Evolutionary conservation across 2,113 vertebrate species (phyloP).

Genomic region (Amphiprion ocellaris): DNA sequence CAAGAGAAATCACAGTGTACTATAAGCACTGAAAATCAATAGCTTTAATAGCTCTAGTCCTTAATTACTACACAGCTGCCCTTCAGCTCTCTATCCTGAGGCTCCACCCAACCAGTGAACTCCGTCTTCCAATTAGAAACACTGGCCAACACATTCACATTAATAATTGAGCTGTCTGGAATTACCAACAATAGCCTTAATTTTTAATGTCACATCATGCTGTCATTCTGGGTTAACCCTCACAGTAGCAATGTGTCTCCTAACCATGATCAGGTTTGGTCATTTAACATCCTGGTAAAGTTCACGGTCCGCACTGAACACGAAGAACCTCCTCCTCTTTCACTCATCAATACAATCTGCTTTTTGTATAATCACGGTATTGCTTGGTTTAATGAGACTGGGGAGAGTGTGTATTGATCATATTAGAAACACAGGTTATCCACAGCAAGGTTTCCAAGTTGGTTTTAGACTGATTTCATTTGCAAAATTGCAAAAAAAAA

Average conservation of each 20-base stretch:
- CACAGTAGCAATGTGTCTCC: background rate
- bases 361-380: slow-evolving; percentile 16
- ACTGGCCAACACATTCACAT: background rate
- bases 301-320: background rate
- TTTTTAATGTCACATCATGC: slow-evolving; percentile 10
- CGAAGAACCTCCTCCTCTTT: background rate
- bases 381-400: slow-evolving; percentile 12
- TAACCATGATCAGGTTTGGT: background rate
- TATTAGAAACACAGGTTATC: slow-evolving; percentile 5
- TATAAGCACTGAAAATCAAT: slow-evolving; percentile 46
- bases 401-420: slow-evolving; percentile 20
- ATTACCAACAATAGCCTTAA: background rate
- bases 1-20: slow-evolving; percentile 58
- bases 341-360: slow-evolving; percentile 24
- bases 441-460: background rate
- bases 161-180: background rate
- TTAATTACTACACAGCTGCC: slow-evolving; percentile 42
- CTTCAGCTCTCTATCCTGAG: background rate
- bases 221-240: background rate
- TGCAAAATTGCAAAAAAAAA: background rate
- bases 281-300: slow-evolving; percentile 2
- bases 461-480: slow-evolving; percentile 22
- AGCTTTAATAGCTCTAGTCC: slow-evolving; percentile 27
- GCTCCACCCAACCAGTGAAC: slow-evolving; percentile 16
- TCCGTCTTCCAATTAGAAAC: slow-evolving; percentile 12